phyloP scores from a whole-genome alignment of 2,888 invertebrate species.

The Stenoptilia bipunctidactyla region DNA sequence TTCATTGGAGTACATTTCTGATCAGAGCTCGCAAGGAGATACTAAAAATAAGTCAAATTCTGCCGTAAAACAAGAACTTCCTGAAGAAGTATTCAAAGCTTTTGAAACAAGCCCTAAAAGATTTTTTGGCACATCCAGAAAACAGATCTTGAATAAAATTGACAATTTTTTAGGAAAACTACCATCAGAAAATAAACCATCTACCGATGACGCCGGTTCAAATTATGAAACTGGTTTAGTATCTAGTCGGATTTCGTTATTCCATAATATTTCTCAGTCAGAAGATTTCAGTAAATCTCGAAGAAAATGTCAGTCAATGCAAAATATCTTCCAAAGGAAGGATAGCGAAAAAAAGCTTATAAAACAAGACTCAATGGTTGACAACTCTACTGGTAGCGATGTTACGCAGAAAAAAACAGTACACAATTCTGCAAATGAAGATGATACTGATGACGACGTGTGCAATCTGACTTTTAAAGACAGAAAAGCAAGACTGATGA shows the following conservation, averaged over 20 bases:
- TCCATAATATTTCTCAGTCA: constrained; percentile 50
- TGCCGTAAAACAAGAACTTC: constrained; percentile 46
- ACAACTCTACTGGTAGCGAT: constrained; percentile 12
- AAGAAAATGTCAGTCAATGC: constrained; percentile 40
- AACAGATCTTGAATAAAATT: constrained; percentile 57
- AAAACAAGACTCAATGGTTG: constrained; percentile 2
- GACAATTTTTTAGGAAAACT: constrained; percentile 54
- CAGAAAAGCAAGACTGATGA: constrained; percentile 30
- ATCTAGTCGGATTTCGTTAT: constrained; percentile 59
- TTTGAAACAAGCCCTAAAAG: constrained; percentile 64
- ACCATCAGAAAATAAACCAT: constrained; percentile 25
- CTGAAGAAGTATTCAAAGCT: constrained; percentile 60
- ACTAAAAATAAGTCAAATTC: constrained; percentile 11
- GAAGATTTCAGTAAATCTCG: constrained; percentile 34
- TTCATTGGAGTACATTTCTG: background rate
- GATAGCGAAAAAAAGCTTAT: constrained; percentile 21
- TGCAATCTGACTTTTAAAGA: constrained; percentile 22
- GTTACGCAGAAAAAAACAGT: constrained; percentile 7
- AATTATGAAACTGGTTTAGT: constrained; percentile 53
- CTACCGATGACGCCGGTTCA: constrained; percentile 24
- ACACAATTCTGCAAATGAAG: background rate
- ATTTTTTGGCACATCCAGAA: constrained; percentile 60
- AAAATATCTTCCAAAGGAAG: constrained; percentile 35
- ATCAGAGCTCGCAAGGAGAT: background rate
- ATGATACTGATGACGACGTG: constrained; percentile 1